Evolutionary conservation across 1,140 invertebrate genomes (phyloP), one percentile per base, ranked within the genome.

Genomic region (Magallana angulata): DNA sequence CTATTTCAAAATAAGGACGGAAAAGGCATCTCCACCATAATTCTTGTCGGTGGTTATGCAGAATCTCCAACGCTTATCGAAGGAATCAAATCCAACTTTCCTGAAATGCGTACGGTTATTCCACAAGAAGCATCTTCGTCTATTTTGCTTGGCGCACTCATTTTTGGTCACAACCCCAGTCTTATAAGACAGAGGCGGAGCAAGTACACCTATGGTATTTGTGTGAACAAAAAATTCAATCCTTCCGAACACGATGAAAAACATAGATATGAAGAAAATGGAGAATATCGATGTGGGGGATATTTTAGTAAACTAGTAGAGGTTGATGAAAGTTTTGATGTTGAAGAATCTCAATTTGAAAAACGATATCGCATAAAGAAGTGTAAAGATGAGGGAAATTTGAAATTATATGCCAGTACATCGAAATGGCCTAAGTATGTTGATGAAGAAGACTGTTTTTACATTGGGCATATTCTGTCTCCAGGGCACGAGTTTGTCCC

Each of bases 1-100:
- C 36, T 85, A 7, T 30, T 85, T 14, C 14, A 12, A 85, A 0
- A 85, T 7, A 5, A 36, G 0, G 56, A 7, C 7, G 64, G 62
- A 36, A n/a, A 30, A 85, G 57, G 12, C 0, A 80, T 85, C 18
- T 58, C 36, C 48, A 57, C 57, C 3, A 80, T 85, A 4, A n/a
- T 85, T 36, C 12, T 85, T 24, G 84, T 85, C 0, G 84, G 84
- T 16, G 84, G 84, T 9, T 85, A 68, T 76, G 84, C 84, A 7
- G 84, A 85, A 11, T 85, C 84, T n/a, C 62, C 64, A 18, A 57
- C 80, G 64, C 56, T 85, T 0, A 58, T 57, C 14, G 30, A 64
- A 76, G 14, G n/a, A 16, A 71, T 85, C 24, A 57, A 71, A 16
- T 24, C 24, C 2, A 18, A 57, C 18, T 76, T 76, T 6, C 0